phyloP scores from a whole-genome alignment of 2,797 vertebrate species.

The Mus minutoides region DNA sequence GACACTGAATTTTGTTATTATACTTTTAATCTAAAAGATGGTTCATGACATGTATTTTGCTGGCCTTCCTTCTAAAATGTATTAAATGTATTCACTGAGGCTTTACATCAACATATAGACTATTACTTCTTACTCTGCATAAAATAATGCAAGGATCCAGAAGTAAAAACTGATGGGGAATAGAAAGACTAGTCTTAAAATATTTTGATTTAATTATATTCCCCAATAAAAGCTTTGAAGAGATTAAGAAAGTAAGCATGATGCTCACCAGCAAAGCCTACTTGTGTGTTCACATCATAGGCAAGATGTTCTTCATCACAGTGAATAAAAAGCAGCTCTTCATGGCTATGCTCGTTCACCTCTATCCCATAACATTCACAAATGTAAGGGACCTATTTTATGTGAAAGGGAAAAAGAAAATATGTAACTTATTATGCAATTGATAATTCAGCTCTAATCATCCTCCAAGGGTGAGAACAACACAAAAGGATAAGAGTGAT shows the following conservation, averaged over 20 bases:
- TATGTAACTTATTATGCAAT: slow-evolving; percentile 10
- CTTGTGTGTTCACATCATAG: not conserved
- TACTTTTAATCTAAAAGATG: not conserved
- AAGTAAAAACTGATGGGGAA: slow-evolving; percentile 59
- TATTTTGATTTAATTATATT: slow-evolving; percentile 46
- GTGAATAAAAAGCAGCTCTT: no score
- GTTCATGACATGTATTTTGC: slow-evolving; percentile 58
- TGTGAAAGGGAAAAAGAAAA: not conserved
- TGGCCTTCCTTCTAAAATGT: slow-evolving; percentile 50
- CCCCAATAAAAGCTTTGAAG: slow-evolving; percentile 39
- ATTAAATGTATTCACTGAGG: not conserved
- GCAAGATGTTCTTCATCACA: not conserved
- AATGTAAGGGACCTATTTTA: no score
- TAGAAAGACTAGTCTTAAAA: slow-evolving; percentile 49
- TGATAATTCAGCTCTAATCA: not conserved
- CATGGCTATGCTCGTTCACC: not conserved
- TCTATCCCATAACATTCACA: no score
- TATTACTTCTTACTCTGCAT: slow-evolving; percentile 32
- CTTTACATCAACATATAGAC: slow-evolving; percentile 54
- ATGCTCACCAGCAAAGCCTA: slow-evolving; percentile 21
- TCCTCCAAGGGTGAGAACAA: not conserved
- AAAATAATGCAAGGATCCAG: not conserved
- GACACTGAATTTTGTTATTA: slow-evolving; percentile 21
- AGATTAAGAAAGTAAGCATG: not conserved
- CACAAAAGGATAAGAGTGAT: not conserved